These are phyloP conservation scores for Lagria hirta DNA, from an alignment of 2,888 invertebrate species.

Conservation along the genomic window DNA sequence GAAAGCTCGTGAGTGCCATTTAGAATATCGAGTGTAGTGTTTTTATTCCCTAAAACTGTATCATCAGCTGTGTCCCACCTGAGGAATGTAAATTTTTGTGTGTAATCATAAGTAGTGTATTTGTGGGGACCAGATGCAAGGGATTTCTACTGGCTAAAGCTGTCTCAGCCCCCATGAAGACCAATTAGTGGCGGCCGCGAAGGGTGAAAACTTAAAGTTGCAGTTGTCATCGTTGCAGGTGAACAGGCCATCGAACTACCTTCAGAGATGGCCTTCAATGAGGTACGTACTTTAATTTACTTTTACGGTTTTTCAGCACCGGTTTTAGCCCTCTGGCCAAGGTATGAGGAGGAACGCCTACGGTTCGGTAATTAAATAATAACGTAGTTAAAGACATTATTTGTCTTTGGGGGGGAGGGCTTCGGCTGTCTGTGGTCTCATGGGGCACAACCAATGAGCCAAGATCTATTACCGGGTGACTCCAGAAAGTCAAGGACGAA, in stretches of 20 bases:
- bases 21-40: not conserved
- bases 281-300: conserved; percentile 58
- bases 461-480: too few species aligned
- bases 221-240: conserved; percentile 57
- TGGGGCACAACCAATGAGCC: too few species aligned
- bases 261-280: conserved; percentile 77
- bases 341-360: conserved; percentile 5
- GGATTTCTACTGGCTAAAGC: conserved; percentile 19
- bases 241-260: conserved; percentile 60
- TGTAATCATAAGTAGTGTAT: conserved; percentile 7
- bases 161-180: conserved; percentile 8
- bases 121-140: conserved; percentile 21
- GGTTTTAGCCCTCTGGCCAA: conserved; percentile 11
- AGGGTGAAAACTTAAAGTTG: conserved; percentile 32
- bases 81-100: conserved; percentile 38
- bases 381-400: conserved; percentile 1
- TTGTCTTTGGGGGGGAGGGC: not conserved
- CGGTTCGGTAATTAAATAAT: conserved; percentile 12
- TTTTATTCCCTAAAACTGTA: not conserved
- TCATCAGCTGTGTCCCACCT: conserved; percentile 28
- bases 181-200: conserved; percentile 13
- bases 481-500: too few species aligned
- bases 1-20: conserved; percentile 2
- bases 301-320: conserved; percentile 5
- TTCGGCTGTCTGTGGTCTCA: too few species aligned